Conservation (phyloP, 2,113 vertebrate species). For the Perognathus longimembris region DNA sequence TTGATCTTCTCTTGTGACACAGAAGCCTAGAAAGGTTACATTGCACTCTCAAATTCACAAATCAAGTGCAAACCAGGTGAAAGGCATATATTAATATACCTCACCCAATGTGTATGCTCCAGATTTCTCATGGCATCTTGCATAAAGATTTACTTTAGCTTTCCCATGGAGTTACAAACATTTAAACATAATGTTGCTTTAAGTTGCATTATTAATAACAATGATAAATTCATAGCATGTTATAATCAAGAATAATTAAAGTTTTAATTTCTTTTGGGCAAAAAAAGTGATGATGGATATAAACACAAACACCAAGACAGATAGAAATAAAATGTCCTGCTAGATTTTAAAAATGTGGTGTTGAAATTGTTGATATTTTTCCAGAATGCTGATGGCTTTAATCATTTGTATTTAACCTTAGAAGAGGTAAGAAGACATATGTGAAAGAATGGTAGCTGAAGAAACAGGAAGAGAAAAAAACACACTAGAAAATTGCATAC, state of each 20-base stretch:
- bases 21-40: background rate
- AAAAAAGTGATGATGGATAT: slow-evolving; percentile 63
- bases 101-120: background rate
- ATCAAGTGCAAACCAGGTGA: background rate
- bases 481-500: background rate
- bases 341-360: slow-evolving; percentile 52
- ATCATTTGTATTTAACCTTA: slow-evolving; percentile 46
- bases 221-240: slow-evolving; percentile 65
- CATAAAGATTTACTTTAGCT: slow-evolving; percentile 53
- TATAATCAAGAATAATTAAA: slow-evolving; percentile 66
- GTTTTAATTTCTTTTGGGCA: slow-evolving; percentile 65
- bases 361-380: slow-evolving; percentile 36
- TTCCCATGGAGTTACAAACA: background rate
- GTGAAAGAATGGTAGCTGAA: background rate
- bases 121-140: background rate
- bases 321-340: slow-evolving; percentile 40
- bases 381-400: slow-evolving; percentile 11
- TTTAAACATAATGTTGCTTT: background rate
- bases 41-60: background rate
- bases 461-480: slow-evolving; percentile 41
- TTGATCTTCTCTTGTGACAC: background rate
- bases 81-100: background rate
- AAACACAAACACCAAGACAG: slow-evolving; percentile 26
- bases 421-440: slow-evolving; percentile 44
- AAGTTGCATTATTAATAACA: background rate